These are phyloP conservation scores for Parnassius mnemosyne DNA, from an alignment of 2,888 invertebrate species.

Conservation along the genomic window DNA sequence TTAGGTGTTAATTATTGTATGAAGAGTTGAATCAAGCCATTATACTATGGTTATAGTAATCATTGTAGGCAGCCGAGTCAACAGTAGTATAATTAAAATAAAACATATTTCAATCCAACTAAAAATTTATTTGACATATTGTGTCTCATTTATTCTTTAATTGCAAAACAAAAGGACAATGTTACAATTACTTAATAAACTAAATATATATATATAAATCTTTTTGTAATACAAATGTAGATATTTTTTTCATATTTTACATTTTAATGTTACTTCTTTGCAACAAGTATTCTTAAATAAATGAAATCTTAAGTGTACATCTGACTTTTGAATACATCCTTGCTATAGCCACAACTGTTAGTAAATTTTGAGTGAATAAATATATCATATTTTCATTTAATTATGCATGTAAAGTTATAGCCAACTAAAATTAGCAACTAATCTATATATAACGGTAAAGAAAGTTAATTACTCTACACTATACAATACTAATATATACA, in stretches of 20 bases:
- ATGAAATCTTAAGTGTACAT: constrained; percentile 60
- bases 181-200: constrained; percentile 5
- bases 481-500: no score
- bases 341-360: neutral
- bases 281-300: constrained; percentile 67
- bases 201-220: neutral
- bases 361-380: no score
- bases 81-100: neutral
- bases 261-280: constrained; percentile 59
- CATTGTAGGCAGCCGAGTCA: neutral
- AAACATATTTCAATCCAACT: neutral
- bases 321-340: constrained; percentile 18
- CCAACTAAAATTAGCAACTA: no score
- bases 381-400: no score
- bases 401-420: no score
- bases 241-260: constrained; percentile 55
- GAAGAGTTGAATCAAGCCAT: neutral
- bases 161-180: no score
- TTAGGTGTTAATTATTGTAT: neutral
- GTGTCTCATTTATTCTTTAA: no score
- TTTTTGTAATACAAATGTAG: constrained; percentile 33
- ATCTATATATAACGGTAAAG: no score
- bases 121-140: no score
- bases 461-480: no score
- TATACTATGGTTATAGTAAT: neutral